Base-by-base conservation (phyloP, 2,797 vertebrate species). In the Cyclura pinguis region DNA sequence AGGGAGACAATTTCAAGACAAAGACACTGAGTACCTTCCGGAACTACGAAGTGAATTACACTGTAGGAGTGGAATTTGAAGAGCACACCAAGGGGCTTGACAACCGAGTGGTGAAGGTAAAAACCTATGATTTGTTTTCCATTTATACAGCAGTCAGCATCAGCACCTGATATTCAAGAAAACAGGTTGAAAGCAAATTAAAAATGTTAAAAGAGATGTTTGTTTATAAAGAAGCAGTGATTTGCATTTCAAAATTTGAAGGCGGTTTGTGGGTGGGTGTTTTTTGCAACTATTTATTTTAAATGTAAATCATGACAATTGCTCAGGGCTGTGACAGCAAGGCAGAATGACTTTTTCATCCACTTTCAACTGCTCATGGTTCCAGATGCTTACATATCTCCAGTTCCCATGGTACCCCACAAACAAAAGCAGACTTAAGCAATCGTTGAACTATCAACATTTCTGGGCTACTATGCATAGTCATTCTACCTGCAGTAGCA, bases 21-120 rank as follows among this genome's bases (percentile, higher is more conserved):
- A 98, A 97, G 95, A 98, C 98, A 52, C 89, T 98, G 88, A 99
- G 98, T 97, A 98, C 98, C 16, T 98, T 99, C 95, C 97, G 98
- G 59, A 99, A 98, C 97, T 99, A 99, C 3, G 97, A 98, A 0
- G 0, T 99, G 93, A 96, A 98, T 95, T 99, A 96, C 95, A 98
- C 97, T 0, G 93, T 98, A 1, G 98, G 98, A 32, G 97, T 96
- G 93, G 98, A 98, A 96, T 99, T 99, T 91, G 98, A 99, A 1
- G 98, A 99, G 93, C 0, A 96, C 0, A 98, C 98, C 2, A 99
- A 99, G 94, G 98, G 97, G 18, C 97, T 99, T 93, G 99, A 99
- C 90, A 97, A 97, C 94, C 92, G 98, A 64, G 94, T 93, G 2
- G 97, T 99, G 78, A 97, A 97, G 98, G 98, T 99, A 97, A 87